phyloP scores from a whole-genome alignment of 1,140 invertebrate genomes.

The Hypothenemus hampei region DNA sequence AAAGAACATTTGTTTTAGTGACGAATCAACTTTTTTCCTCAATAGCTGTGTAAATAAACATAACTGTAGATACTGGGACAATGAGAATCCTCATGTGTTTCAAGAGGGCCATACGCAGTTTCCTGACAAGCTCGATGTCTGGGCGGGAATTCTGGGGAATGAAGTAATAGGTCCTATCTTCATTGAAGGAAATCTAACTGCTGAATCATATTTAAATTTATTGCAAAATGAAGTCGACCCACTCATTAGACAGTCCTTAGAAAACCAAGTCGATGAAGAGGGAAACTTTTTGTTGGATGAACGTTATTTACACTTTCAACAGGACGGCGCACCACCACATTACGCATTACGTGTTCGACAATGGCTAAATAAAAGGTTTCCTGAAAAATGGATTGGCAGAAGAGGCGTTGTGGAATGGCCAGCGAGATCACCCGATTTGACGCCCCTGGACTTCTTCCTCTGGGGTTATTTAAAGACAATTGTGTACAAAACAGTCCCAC shows the following conservation, averaged over 20 bases:
- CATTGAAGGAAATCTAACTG: neutral
- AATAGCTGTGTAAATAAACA: conserved; percentile 6
- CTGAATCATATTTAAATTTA: neutral
- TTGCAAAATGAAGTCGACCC: neutral
- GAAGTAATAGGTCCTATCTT: neutral
- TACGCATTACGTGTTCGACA: conserved; percentile 33
- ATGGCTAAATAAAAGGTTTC: conserved; percentile 40
- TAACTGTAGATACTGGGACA: conserved; percentile 7
- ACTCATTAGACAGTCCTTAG: neutral
- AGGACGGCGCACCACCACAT: conserved; percentile 32
- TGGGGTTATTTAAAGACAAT: conserved; percentile 38
- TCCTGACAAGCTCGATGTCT: neutral
- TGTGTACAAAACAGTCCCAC: neutral
- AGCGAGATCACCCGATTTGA: conserved; percentile 45
- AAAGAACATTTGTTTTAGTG: conserved; percentile 10
- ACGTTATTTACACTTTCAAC: neutral
- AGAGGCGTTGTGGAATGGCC: conserved; percentile 44
- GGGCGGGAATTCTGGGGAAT: neutral
- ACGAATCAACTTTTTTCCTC: neutral
- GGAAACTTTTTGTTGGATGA: neutral
- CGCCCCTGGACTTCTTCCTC: conserved; percentile 44
- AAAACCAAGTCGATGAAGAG: neutral
- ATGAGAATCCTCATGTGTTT: conserved; percentile 8
- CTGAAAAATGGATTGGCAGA: conserved; percentile 44
- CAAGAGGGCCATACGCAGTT: neutral